A percentile compares a stretch with the other conserved stretches of the same genome.
These are phyloP conservation scores for Dolichotis patagonum DNA, from an alignment of 2,113 vertebrate genomes.

Conservation along the genomic window DNA sequence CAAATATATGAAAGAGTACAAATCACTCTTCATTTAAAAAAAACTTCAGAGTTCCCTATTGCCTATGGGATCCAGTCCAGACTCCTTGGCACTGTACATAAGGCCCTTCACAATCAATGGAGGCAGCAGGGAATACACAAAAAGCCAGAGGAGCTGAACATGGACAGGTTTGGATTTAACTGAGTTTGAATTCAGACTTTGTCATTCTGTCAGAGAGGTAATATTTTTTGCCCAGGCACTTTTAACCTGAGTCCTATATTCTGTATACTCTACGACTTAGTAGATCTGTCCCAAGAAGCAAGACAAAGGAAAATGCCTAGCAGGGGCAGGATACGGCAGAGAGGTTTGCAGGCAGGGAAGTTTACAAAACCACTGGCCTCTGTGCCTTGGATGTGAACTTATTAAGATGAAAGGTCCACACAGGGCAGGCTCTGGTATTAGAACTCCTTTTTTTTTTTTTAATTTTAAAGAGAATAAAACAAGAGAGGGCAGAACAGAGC, in stretches of 20 bases:
- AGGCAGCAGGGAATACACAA: background rate
- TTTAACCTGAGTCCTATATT: slow-evolving; percentile 38
- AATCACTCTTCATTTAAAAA: slow-evolving; percentile 1
- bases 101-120: background rate
- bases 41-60: background rate
- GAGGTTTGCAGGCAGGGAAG: background rate
- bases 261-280: too few relatives aligned
- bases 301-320: background rate
- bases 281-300: slow-evolving; percentile 5
- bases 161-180: background rate
- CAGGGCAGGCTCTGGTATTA: background rate
- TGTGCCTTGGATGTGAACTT: background rate
- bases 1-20: background rate
- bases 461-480: too few relatives aligned
- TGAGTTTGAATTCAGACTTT: background rate
- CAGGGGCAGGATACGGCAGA: background rate
- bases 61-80: background rate
- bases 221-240: slow-evolving; percentile 3
- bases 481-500: too few relatives aligned
- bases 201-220: background rate
- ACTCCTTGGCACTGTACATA: background rate
- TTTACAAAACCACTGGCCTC: background rate
- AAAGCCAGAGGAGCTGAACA: background rate
- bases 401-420: background rate
- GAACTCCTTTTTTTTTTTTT: too few relatives aligned